Base-by-base conservation (phyloP, 1,140 invertebrate species). In the Cotesia glomerata region DNA sequence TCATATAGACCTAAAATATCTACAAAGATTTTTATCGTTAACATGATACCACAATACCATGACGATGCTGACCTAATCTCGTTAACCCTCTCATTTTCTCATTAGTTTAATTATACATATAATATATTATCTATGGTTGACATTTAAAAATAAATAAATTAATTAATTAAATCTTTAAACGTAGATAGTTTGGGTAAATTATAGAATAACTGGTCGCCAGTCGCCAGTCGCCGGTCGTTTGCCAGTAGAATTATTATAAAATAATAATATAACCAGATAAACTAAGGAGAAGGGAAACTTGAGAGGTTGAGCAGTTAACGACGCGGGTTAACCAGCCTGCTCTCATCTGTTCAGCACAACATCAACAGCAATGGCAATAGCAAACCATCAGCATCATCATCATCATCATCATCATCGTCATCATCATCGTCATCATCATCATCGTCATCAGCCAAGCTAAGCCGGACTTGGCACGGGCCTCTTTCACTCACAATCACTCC, bases 31-130 rank as follows among this genome's bases (percentile, higher is more conserved):
- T 7, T 9, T 7, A 3, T 7, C 3, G 26, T 26, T 26, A 26
- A 26, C 26, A 26, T 26, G 26, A 26, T 26, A 9, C 2, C 11
- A 54, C 70, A 70, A 70, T 70, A 36, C 52, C 36, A 59, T 26
- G 45, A 54, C 32, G 35, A 74, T 70, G 36, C 63, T 63, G 54
- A 18, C 5, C 5, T 13, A 64, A 35, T 49, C 72, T 74, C 72
- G 72, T 74, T 74, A 74, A 74, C 72, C 72, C 35, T 62, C 51
- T 59, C 9, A 32, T 45, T 45, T 45, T 45, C 39, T 45, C 39
- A 45, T 45, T 45, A 45, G 39, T 45, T 39, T 2, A 51, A 45
- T 45, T 45, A 45, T 11, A 9, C 7, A 9, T 11, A 45, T 7
- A 9, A 45, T 45, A 9, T 45, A 45, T 45, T 45, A 26, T 26